phyloP scores from a whole-genome alignment of 2,888 invertebrate genomes.

The Plagodis dolabraria region DNA sequence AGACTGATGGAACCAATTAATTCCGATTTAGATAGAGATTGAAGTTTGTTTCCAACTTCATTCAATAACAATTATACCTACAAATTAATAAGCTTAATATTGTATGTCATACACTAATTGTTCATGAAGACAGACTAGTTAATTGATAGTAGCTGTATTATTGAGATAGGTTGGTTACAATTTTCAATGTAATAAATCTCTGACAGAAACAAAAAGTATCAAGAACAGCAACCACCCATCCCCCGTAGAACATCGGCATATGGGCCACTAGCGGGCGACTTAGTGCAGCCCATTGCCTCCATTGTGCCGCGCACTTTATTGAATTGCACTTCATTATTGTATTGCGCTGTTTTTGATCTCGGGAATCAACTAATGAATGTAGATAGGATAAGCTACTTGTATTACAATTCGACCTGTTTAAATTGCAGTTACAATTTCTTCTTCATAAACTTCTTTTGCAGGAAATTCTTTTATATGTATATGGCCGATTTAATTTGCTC shows the following conservation, averaged over 20 bases:
- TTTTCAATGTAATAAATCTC: background rate
- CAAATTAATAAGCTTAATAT: too few species aligned
- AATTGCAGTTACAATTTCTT: background rate
- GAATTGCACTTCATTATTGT: conserved; percentile 48
- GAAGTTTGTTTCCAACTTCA: too few species aligned
- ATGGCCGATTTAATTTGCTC: too few species aligned
- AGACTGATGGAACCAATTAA: too few species aligned
- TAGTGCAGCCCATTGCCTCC: conserved; percentile 60
- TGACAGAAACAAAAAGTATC: conserved; percentile 41
- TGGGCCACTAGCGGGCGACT: conserved; percentile 44
- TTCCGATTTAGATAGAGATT: too few species aligned
- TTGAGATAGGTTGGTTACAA: too few species aligned
- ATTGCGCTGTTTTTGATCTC: conserved; percentile 26
- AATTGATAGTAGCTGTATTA: too few species aligned
- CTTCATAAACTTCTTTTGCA: too few species aligned
- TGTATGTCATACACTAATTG: too few species aligned
- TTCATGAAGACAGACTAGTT: too few species aligned
- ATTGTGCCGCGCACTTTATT: conserved; percentile 46
- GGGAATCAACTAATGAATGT: conserved; percentile 13
- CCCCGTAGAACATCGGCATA: conserved; percentile 45
- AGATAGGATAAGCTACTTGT: conserved; percentile 21
- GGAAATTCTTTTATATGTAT: too few species aligned
- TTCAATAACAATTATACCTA: too few species aligned
- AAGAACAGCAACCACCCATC: conserved; percentile 29
- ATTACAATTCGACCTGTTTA: background rate